Evolutionary conservation across 2,888 invertebrate genomes (phyloP).

Genomic region (Antitype chi): DNA sequence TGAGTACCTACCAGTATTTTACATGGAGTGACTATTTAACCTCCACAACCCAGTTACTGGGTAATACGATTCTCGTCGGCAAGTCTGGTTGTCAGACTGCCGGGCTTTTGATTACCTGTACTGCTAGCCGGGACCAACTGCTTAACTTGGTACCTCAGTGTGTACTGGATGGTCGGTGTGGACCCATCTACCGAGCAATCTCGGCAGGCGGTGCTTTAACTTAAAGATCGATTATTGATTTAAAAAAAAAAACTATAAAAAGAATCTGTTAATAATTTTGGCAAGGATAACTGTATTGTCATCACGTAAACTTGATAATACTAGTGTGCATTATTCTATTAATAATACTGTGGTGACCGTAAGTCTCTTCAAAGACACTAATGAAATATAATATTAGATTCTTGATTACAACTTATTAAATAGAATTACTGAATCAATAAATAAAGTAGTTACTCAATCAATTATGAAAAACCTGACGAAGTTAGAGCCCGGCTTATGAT

Average conservation of each 20-base stretch:
- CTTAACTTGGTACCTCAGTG: neutral
- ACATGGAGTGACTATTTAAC: neutral
- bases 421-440: neutral
- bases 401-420: neutral
- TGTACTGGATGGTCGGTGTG: neutral
- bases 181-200: neutral
- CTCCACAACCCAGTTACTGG: neutral
- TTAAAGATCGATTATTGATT: neutral
- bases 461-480: neutral
- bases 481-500: neutral
- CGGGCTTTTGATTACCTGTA: neutral
- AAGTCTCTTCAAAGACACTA: neutral
- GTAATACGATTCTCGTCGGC: neutral
- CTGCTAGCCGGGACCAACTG: neutral
- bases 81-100: neutral
- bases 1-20: neutral
- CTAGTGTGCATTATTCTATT: neutral
- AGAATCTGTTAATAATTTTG: neutral
- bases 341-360: neutral
- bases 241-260: neutral
- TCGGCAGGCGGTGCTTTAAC: neutral
- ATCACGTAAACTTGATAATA: neutral
- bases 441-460: neutral
- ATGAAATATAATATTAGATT: neutral
- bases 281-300: neutral